phyloP scores from a whole-genome alignment of 2,113 vertebrate genomes.

The Oreocharis arfaki region DNA sequence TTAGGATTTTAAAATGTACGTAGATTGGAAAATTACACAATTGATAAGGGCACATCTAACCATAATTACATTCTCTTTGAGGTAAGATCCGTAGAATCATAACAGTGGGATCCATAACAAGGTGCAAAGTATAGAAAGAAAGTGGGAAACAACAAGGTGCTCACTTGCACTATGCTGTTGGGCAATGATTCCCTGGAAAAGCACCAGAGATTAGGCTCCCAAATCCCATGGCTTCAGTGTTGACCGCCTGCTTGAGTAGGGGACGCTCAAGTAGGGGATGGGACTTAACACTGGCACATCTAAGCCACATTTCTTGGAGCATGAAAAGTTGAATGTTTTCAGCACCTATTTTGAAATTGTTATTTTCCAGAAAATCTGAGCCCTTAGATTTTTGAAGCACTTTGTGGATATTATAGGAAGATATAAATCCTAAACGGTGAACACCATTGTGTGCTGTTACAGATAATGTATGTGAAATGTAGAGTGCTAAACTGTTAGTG shows the following conservation, averaged over 20 bases:
- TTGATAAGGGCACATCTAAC: background rate
- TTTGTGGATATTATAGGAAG: background rate
- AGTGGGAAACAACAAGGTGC: background rate
- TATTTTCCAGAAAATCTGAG: background rate
- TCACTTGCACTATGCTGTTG: background rate
- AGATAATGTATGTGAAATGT: background rate
- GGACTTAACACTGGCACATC: background rate
- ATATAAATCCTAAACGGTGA: background rate
- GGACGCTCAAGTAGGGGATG: background rate
- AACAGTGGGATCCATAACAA: background rate
- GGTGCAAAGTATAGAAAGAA: background rate
- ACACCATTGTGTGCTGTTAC: background rate
- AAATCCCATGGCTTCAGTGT: background rate
- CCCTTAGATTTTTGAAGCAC: background rate
- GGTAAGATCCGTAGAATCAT: background rate
- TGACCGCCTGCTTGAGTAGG: background rate
- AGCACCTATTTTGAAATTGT: background rate
- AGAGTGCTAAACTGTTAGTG: background rate
- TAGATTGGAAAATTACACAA: background rate
- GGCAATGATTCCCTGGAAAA: background rate
- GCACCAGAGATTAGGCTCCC: background rate
- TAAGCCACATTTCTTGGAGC: background rate
- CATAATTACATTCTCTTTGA: background rate
- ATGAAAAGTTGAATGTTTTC: background rate
- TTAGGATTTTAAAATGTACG: background rate